Percentiles rank a stretch among this genome's conserved stretches.
phyloP scores from a whole-genome alignment of 1,140 invertebrate genomes.

The Habropoda laboriosa region DNA sequence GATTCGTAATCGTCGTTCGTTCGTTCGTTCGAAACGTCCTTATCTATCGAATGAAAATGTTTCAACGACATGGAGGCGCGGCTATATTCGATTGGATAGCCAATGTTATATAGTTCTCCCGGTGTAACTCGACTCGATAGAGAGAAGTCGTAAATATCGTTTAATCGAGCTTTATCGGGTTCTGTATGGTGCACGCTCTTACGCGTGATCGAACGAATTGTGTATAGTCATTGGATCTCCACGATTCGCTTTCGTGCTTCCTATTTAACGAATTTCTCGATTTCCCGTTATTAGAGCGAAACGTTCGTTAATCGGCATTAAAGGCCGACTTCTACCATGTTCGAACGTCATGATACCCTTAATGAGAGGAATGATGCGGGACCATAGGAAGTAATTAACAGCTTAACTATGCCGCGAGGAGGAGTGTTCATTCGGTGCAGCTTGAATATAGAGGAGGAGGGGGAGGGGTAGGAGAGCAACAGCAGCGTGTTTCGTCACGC shows the following conservation, averaged over 20 bases:
- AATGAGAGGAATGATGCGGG: constrained; percentile 2
- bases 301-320: constrained; percentile 31
- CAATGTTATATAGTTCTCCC: background rate
- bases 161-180: constrained; percentile 38
- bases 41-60: constrained; percentile 9
- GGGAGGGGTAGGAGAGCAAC: too few species aligned
- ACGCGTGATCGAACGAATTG: constrained; percentile 40
- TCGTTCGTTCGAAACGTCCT: background rate
- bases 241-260: constrained; percentile 41
- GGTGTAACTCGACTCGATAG: constrained; percentile 6
- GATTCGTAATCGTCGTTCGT: constrained; percentile 4
- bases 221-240: constrained; percentile 24
- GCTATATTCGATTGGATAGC: too few species aligned
- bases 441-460: background rate
- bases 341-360: background rate
- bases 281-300: constrained; percentile 49
- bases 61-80: background rate
- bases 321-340: background rate
- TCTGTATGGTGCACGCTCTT: background rate
- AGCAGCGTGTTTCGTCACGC: background rate
- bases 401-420: background rate
- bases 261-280: constrained; percentile 42
- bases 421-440: background rate
- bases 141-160: constrained; percentile 25
- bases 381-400: constrained; percentile 26